Evolutionary conservation across 2,888 invertebrate species (phyloP).

Genomic region (Agriopis aurantiaria): DNA sequence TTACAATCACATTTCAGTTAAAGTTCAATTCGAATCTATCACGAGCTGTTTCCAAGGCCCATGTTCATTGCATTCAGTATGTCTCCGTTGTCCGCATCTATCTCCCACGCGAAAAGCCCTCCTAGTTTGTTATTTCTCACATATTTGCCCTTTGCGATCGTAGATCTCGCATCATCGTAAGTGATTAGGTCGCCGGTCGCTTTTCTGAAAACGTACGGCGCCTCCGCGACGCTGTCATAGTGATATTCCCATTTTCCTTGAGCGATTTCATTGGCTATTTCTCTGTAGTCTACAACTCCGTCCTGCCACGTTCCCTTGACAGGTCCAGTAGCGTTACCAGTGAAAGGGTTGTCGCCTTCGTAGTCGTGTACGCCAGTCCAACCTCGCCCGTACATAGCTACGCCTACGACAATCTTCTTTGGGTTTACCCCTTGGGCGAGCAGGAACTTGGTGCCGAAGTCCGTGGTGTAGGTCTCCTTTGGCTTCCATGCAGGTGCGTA

Average conservation of each 20-base stretch:
- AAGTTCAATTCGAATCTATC: slow-evolving; percentile 38
- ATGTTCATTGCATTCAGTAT: slow-evolving; percentile 81
- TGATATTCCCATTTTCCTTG: slow-evolving; percentile 79
- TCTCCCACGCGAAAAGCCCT: slow-evolving; percentile 81
- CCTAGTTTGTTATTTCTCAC: slow-evolving; percentile 80
- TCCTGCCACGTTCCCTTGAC: slow-evolving; percentile 83
- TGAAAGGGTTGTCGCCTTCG: slow-evolving; percentile 74
- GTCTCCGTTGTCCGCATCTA: slow-evolving; percentile 82
- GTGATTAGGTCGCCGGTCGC: slow-evolving; percentile 78
- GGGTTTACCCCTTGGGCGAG: slow-evolving; percentile 80
- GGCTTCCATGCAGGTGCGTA: slow-evolving; percentile 78
- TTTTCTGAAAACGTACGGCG: slow-evolving; percentile 79
- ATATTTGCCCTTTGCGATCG: slow-evolving; percentile 81
- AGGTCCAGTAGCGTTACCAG: slow-evolving; percentile 78
- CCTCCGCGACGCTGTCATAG: slow-evolving; percentile 79
- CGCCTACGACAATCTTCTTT: slow-evolving; percentile 79
- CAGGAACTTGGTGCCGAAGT: slow-evolving; percentile 77
- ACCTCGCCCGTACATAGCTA: slow-evolving; percentile 82
- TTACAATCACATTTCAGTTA: slow-evolving; percentile 38
- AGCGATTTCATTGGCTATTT: slow-evolving; percentile 77
- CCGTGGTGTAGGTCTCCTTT: slow-evolving; percentile 82
- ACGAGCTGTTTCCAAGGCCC: slow-evolving; percentile 76
- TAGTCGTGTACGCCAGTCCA: slow-evolving; percentile 80
- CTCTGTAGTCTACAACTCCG: slow-evolving; percentile 81
- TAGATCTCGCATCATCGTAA: slow-evolving; percentile 79